Evolutionary conservation across 2,888 invertebrate genomes (phyloP).

Genomic region (Melangyna quadrimaculata): DNA sequence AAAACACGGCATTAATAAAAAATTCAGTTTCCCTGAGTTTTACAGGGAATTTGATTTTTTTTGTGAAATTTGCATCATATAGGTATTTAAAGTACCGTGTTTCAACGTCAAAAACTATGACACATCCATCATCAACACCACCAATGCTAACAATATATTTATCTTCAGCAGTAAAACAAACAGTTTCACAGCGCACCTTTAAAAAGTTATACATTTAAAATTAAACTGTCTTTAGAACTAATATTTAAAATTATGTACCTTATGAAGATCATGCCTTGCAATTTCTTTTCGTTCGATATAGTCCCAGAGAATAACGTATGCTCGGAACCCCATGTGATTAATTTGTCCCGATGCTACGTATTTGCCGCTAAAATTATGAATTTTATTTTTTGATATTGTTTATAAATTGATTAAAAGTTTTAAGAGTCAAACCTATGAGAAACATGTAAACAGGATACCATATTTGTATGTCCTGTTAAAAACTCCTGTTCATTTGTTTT

Average conservation of each 20-base stretch:
- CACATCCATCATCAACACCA: slow-evolving; percentile 93
- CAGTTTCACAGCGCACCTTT: slow-evolving; percentile 89
- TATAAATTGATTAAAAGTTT: neutral
- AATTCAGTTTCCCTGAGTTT: neutral
- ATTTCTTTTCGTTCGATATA: slow-evolving; percentile 85
- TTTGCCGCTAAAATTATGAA: slow-evolving; percentile 83
- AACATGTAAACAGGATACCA: slow-evolving; percentile 88
- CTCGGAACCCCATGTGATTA: slow-evolving; percentile 94
- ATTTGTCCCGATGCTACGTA: slow-evolving; percentile 94
- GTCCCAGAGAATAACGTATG: slow-evolving; percentile 93
- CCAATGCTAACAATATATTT: slow-evolving; percentile 92
- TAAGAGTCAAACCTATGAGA: slow-evolving; percentile 82
- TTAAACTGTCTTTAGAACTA: neutral
- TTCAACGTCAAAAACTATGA: slow-evolving; percentile 91
- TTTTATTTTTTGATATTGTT: neutral
- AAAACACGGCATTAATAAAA: too few species aligned
- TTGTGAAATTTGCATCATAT: neutral
- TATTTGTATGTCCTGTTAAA: slow-evolving; percentile 90
- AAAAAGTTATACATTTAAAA: neutral
- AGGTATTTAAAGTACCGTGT: slow-evolving; percentile 77
- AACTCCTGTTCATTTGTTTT: slow-evolving; percentile 87
- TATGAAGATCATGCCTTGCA: slow-evolving; percentile 90
- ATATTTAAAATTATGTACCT: slow-evolving; percentile 81
- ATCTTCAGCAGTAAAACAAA: slow-evolving; percentile 91
- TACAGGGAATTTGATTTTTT: neutral